Evolutionary conservation across 1,140 invertebrate species (phyloP), one percentile per base, ranked within the genome.

Genomic region (Drosophila ercepeae): DNA sequence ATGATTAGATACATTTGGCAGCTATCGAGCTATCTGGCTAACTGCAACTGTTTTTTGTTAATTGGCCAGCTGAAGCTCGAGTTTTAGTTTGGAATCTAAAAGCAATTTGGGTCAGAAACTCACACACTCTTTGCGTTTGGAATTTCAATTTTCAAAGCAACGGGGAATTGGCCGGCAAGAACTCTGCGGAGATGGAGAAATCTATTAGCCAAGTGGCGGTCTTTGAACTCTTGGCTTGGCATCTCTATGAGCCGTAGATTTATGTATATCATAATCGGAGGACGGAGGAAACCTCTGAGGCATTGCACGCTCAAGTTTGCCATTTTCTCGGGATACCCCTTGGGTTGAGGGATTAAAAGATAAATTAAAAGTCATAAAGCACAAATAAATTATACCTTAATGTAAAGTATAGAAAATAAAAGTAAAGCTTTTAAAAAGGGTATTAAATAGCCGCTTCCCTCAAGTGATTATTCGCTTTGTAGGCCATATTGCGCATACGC

Each of bases 401-500:
- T 32, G 0, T 3, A 5, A 7, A 27, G 25, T 27, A 7, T 27
- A 7, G 4, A 1, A 6, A 7, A 5, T 23, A 27, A 0, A 27
- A 27, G 25, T 5, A 27, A 4, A n/a, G n/a, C n/a, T 0, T n/a
- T 9, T 1, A 7, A 36, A n/a, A 8, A 53, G 61, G 39, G 39
- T 68, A 68, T 32, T 32, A 11, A 3, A 32, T 68, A 39, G n/a
- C 7, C 60, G 13, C 29, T 34, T 18, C 9, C 5, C 19, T 14
- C 13, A 4, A n/a, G 4, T 2, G 8, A 16, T 16, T 21, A 7
- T 21, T 6, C 0, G 16, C 51, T 57, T 61, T 57, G 67, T 71
- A 54, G 50, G 75, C 75, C 81, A 84, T 48, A 86, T 86, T 86
- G 81, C 81, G 81, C 81, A 86, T 86, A 86, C 81, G 81, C 82